phyloP scores from a whole-genome alignment of 2,113 vertebrate species.

The Nesospiza acunhae region DNA sequence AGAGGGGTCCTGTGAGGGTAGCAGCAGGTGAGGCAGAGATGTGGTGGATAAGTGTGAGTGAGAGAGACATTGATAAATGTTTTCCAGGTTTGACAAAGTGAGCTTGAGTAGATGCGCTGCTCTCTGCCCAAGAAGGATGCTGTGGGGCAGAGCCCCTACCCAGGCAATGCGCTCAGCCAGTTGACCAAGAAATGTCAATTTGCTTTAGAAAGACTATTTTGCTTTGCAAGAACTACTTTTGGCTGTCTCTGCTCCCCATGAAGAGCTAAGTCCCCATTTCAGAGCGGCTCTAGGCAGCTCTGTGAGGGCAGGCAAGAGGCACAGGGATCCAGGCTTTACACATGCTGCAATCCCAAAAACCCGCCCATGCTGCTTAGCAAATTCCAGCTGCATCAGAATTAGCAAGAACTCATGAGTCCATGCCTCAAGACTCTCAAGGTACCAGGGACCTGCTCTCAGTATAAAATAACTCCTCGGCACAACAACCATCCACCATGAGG shows the following conservation, averaged over 20 bases:
- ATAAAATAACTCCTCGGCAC: neutral
- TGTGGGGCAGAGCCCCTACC: neutral
- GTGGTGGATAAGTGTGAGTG: neutral
- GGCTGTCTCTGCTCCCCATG: neutral
- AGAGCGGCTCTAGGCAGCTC: neutral
- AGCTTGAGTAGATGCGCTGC: neutral
- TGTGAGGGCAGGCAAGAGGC: fast-evolving
- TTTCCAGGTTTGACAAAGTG: neutral
- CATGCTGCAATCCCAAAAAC: neutral
- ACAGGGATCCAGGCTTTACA: neutral
- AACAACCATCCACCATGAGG: neutral
- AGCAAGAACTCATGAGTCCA: neutral
- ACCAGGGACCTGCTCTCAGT: neutral
- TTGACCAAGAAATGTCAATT: neutral
- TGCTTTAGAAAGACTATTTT: neutral
- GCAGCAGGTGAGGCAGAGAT: neutral
- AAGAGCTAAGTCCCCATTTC: neutral
- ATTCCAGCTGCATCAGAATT: neutral
- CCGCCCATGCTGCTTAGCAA: neutral
- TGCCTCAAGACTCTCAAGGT: neutral
- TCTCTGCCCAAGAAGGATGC: neutral
- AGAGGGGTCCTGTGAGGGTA: neutral
- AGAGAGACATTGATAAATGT: neutral
- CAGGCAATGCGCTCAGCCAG: fast-evolving
- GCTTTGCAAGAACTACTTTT: neutral